Evolutionary conservation across 2,888 invertebrate genomes (phyloP).

Genomic region (Phymatocera aterrima): DNA sequence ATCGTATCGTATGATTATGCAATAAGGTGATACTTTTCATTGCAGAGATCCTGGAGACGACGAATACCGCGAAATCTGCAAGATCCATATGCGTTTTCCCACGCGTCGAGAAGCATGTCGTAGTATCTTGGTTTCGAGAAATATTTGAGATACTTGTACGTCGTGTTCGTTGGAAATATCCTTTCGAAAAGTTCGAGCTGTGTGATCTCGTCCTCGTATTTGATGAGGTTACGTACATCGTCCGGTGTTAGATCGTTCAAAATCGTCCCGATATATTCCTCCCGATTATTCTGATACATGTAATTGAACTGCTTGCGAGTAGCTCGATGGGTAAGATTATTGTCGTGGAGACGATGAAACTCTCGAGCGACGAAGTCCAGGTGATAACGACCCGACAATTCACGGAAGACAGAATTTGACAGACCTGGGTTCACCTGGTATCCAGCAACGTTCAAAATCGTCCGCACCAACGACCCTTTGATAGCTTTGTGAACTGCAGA

Average conservation of each 20-base stretch:
- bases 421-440: constrained; percentile 83
- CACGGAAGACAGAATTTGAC: not conserved
- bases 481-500: constrained; percentile 78
- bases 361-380: constrained; percentile 20
- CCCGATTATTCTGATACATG: not conserved
- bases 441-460: constrained; percentile 81
- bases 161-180: constrained; percentile 86
- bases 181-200: constrained; percentile 84
- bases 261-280: constrained; percentile 84
- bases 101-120: constrained; percentile 91
- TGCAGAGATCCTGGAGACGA: constrained; percentile 80
- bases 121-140: constrained; percentile 90
- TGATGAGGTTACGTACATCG: constrained; percentile 88
- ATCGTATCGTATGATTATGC: not conserved
- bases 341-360: not conserved
- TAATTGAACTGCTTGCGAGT: constrained; percentile 17
- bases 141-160: constrained; percentile 86
- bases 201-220: constrained; percentile 91
- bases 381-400: constrained; percentile 15
- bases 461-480: constrained; percentile 79
- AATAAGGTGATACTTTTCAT: constrained; percentile 80
- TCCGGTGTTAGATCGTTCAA: constrained; percentile 89
- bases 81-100: constrained; percentile 78
- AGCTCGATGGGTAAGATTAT: not conserved
- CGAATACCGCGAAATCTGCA: not conserved